phyloP scores from a whole-genome alignment of 2,113 vertebrate species.

The Triplophysa dalaica region DNA sequence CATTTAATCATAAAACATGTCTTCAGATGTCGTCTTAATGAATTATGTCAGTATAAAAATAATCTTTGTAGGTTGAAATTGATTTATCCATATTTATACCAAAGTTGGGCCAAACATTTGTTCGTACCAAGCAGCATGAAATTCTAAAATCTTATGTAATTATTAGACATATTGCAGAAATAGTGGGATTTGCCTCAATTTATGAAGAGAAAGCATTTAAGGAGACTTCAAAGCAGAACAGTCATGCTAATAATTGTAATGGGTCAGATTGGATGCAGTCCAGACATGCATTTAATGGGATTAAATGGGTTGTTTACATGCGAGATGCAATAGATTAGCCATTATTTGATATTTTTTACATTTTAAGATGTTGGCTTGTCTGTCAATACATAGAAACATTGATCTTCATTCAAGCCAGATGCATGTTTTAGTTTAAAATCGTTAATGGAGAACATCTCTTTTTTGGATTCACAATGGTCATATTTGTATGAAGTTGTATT shows the following conservation, averaged over 20 bases:
- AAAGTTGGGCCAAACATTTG: neutral
- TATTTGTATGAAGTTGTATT: too few relatives aligned
- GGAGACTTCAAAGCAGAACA: neutral
- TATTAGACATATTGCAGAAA: neutral
- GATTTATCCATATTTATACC: neutral
- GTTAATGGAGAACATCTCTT: too few relatives aligned
- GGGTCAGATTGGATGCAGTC: neutral
- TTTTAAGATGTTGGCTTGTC: too few relatives aligned
- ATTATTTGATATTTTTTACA: too few relatives aligned
- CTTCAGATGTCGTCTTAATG: constrained; percentile 4
- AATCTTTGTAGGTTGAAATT: neutral
- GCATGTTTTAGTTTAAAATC: too few relatives aligned
- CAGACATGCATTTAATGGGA: neutral
- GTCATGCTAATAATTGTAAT: neutral
- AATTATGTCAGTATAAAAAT: constrained; percentile 18
- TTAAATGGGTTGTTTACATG: neutral
- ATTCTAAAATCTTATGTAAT: neutral
- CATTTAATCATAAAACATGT: constrained; percentile 18
- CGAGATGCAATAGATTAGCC: neutral
- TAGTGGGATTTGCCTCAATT: neutral
- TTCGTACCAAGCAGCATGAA: neutral
- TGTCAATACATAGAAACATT: too few relatives aligned
- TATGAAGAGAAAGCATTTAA: neutral
- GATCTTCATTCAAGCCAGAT: too few relatives aligned
- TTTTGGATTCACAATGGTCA: too few relatives aligned